A percentile compares a stretch with the other conserved stretches of the same genome.
Evolutionary conservation across 2,797 vertebrate genomes (phyloP).

Genomic region (Lates japonicus): DNA sequence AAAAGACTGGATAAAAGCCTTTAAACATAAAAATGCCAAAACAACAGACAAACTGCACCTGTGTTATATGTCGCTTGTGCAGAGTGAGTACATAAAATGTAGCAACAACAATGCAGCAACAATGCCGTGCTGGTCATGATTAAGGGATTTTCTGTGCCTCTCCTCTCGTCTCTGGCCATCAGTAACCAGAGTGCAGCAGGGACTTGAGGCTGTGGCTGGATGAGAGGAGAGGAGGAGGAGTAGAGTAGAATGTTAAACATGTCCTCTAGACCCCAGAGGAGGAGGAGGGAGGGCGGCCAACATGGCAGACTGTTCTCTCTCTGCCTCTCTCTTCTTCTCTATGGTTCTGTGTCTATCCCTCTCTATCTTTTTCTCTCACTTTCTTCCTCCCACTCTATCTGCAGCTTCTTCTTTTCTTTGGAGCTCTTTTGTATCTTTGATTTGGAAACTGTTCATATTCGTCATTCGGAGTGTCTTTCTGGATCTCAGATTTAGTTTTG

Average conservation of each 20-base stretch:
- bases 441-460: slow-evolving; percentile 29
- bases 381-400: slow-evolving; percentile 54
- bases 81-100: background rate
- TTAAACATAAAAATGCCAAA: background rate
- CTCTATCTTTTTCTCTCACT: slow-evolving; percentile 35
- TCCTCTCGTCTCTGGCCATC: slow-evolving; percentile 71
- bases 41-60: background rate
- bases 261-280: slow-evolving; percentile 83
- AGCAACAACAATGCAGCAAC: slow-evolving; percentile 55
- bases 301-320: slow-evolving; percentile 69
- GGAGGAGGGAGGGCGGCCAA: slow-evolving; percentile 76
- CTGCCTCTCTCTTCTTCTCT: slow-evolving; percentile 45
- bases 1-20: background rate
- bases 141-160: slow-evolving; percentile 66
- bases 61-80: background rate
- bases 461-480: slow-evolving; percentile 6
- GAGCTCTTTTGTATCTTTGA: slow-evolving; percentile 23
- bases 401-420: slow-evolving; percentile 35
- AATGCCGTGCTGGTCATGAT: slow-evolving; percentile 58
- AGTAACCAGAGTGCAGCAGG: slow-evolving; percentile 79
- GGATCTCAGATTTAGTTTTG: slow-evolving; percentile 34
- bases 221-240: slow-evolving; percentile 79
- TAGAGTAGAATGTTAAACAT: slow-evolving; percentile 85
- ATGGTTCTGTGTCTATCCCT: slow-evolving; percentile 26
- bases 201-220: slow-evolving; percentile 80